Evolutionary conservation across 2,113 vertebrate genomes (phyloP).

Genomic region (Cephalopholis sonnerati): DNA sequence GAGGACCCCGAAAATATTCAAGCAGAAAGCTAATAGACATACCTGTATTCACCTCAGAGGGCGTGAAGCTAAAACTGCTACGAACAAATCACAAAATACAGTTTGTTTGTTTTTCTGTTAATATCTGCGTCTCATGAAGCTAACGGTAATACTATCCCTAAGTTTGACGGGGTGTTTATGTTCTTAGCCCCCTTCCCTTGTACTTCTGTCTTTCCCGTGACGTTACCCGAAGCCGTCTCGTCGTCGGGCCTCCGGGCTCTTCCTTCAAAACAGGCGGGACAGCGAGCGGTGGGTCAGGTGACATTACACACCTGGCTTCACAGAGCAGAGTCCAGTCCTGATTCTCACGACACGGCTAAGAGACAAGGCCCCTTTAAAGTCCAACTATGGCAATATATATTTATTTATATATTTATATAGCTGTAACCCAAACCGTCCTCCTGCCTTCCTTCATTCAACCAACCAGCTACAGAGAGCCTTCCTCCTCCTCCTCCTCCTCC

Average conservation of each 20-base stretch:
- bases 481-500: constrained; percentile 34
- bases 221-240: neutral
- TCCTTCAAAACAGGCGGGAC: constrained; percentile 4
- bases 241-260: constrained; percentile 45
- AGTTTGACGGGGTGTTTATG: constrained; percentile 21
- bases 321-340: constrained; percentile 3
- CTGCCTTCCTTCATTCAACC: constrained; percentile 36
- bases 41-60: constrained; percentile 63
- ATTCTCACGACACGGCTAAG: constrained; percentile 28
- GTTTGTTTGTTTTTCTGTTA: constrained; percentile 36
- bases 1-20: constrained; percentile 82
- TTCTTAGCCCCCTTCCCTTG: constrained; percentile 25
- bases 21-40: constrained; percentile 79
- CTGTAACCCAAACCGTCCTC: constrained; percentile 29
- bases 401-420: constrained; percentile 65
- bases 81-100: constrained; percentile 87
- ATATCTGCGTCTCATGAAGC: constrained; percentile 82
- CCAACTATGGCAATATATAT: constrained; percentile 63
- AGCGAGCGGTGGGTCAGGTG: neutral
- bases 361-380: constrained; percentile 38
- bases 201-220: neutral
- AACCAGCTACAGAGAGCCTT: constrained; percentile 25
- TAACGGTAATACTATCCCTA: constrained; percentile 78
- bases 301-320: neutral
- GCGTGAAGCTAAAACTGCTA: constrained; percentile 84